Conservation (phyloP, 2,888 invertebrate genomes). For the Catocala fraxini region DNA sequence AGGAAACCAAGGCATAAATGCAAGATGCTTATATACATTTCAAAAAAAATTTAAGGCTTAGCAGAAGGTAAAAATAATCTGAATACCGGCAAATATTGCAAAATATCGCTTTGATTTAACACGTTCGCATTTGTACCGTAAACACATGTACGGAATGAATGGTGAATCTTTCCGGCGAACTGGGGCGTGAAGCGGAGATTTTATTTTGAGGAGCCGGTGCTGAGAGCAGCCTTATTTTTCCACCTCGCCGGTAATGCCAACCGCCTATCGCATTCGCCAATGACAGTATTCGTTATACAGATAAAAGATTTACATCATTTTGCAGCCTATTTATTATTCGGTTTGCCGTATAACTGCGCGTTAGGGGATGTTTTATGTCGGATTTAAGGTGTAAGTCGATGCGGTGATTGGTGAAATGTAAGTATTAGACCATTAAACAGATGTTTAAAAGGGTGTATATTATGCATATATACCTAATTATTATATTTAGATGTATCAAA, state of each 20-base stretch:
- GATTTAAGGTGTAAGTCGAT: neutral
- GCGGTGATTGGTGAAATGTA: neutral
- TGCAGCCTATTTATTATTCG: slow-evolving; percentile 42
- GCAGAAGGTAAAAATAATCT: slow-evolving; percentile 38
- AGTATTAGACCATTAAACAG: too few relatives aligned
- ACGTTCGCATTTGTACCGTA: slow-evolving; percentile 50
- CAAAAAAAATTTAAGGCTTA: slow-evolving; percentile 6
- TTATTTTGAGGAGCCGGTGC: slow-evolving; percentile 66
- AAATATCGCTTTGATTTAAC: slow-evolving; percentile 42
- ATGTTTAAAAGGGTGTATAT: too few relatives aligned
- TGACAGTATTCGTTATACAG: slow-evolving; percentile 41
- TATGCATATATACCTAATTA: too few relatives aligned
- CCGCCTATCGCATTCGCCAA: slow-evolving; percentile 22
- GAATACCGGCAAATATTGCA: slow-evolving; percentile 44
- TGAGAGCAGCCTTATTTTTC: slow-evolving; percentile 66
- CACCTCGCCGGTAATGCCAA: slow-evolving; percentile 57
- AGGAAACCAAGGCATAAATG: too few relatives aligned
- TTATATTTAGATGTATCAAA: too few relatives aligned
- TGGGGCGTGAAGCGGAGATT: slow-evolving; percentile 74
- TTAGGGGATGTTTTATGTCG: neutral
- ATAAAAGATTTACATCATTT: slow-evolving; percentile 44
- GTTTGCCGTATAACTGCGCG: slow-evolving; percentile 15
- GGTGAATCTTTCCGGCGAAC: slow-evolving; percentile 65
- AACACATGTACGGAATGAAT: slow-evolving; percentile 67
- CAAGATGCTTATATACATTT: too few relatives aligned